Conservation (phyloP, 2,113 vertebrate species). For the Menidia beryllina region DNA sequence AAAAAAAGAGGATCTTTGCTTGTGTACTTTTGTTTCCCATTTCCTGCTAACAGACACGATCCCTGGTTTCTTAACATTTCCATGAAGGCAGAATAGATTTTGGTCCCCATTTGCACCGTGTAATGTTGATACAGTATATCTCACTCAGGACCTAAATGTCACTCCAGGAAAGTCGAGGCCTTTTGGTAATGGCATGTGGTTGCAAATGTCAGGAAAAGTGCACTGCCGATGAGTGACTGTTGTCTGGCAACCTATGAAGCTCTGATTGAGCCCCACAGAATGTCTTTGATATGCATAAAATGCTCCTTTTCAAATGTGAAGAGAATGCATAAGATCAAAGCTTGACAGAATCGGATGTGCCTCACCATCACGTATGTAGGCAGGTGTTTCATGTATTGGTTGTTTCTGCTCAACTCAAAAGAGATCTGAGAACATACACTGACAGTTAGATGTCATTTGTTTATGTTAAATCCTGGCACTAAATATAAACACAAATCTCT, state of each 20-base stretch:
- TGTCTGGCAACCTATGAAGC: slow-evolving; percentile 39
- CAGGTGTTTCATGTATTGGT: neutral
- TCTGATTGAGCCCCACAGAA: slow-evolving; percentile 28
- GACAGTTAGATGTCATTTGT: neutral
- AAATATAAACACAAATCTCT: neutral
- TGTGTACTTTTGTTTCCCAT: neutral
- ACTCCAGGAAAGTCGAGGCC: slow-evolving; percentile 62
- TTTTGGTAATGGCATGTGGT: slow-evolving; percentile 71
- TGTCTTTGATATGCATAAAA: slow-evolving; percentile 57
- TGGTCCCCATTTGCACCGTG: slow-evolving; percentile 52
- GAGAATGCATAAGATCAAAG: slow-evolving; percentile 37
- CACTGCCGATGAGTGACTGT: slow-evolving; percentile 66
- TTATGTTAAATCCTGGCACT: neutral
- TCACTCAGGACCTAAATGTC: slow-evolving; percentile 75
- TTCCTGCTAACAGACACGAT: neutral
- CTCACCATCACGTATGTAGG: slow-evolving; percentile 7
- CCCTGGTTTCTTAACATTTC: slow-evolving; percentile 59
- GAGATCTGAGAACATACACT: neutral
- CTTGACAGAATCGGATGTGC: slow-evolving; percentile 7
- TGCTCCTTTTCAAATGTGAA: slow-evolving; percentile 24
- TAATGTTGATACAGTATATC: slow-evolving; percentile 71
- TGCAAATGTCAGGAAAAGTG: slow-evolving; percentile 78
- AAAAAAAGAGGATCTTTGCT: neutral
- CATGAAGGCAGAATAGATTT: slow-evolving; percentile 57
- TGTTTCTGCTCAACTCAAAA: neutral